Evolutionary conservation across 2,797 vertebrate species (phyloP).

Genomic region (Catostomus latipinnis): DNA sequence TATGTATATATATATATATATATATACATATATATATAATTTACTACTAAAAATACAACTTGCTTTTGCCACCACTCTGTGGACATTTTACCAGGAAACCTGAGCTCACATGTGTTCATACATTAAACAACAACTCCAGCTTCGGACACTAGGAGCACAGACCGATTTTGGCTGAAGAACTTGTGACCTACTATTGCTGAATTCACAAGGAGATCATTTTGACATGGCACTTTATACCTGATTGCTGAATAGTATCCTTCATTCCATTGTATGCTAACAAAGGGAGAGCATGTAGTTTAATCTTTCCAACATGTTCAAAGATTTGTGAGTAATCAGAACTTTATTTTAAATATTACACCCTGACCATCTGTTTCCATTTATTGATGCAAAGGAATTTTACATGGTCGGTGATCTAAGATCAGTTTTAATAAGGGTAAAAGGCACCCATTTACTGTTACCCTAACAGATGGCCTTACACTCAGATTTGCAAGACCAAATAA

Average conservation of each 20-base stretch:
- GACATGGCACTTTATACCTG: background rate
- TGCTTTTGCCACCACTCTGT: too few relatives aligned
- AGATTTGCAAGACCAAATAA: conserved; percentile 46
- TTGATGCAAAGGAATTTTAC: background rate
- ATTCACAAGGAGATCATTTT: background rate
- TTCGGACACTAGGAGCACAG: too few relatives aligned
- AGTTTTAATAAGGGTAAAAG: conserved; percentile 1
- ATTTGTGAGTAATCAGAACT: conserved; percentile 3
- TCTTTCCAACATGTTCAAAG: background rate
- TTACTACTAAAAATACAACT: too few relatives aligned
- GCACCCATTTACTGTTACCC: background rate
- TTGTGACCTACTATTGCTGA: too few relatives aligned
- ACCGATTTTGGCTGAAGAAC: too few relatives aligned
- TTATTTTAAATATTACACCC: background rate
- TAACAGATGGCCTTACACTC: conserved; percentile 44
- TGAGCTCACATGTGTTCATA: too few relatives aligned
- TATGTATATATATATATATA: too few relatives aligned
- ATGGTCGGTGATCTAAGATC: background rate
- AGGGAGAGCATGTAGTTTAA: background rate
- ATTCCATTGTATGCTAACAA: background rate
- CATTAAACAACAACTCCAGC: background rate
- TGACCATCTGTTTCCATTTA: background rate
- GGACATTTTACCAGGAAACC: too few relatives aligned
- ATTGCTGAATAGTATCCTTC: background rate
- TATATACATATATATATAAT: too few relatives aligned